Conservation (phyloP, 1,140 invertebrate genomes). For the Trachymyrmex septentrionalis region DNA sequence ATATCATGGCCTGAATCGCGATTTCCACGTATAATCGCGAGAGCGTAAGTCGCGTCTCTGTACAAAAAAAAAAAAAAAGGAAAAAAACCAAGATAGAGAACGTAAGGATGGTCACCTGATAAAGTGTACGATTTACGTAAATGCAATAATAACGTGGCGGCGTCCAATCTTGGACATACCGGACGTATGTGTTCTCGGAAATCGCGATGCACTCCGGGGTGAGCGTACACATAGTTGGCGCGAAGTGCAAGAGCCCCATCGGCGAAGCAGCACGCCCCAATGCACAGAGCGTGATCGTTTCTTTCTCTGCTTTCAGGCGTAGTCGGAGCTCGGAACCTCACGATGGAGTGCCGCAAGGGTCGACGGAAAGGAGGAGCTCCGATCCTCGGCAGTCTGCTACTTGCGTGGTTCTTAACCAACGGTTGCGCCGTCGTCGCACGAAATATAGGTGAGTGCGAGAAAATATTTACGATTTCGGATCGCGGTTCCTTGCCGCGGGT, state of each 20-base stretch:
- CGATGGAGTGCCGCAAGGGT: slow-evolving; percentile 85
- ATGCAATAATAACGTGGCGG: slow-evolving; percentile 35
- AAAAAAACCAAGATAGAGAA: background rate
- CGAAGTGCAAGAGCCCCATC: slow-evolving; percentile 21
- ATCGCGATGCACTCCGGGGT: slow-evolving; percentile 36
- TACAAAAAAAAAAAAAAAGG: background rate
- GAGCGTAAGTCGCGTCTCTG: background rate
- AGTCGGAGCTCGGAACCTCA: slow-evolving; percentile 84
- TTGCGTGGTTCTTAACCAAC: slow-evolving; percentile 84
- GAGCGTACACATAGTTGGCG: slow-evolving; percentile 15
- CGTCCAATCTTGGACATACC: background rate
- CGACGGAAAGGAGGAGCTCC: slow-evolving; percentile 83
- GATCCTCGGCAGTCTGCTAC: slow-evolving; percentile 81
- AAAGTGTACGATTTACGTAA: slow-evolving; percentile 50
- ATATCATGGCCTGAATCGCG: slow-evolving; percentile 4
- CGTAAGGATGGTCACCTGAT: background rate
- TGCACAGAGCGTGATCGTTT: slow-evolving; percentile 26
- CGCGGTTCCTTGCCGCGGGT: slow-evolving; percentile 58
- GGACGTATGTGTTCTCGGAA: slow-evolving; percentile 37
- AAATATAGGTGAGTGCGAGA: slow-evolving; percentile 83
- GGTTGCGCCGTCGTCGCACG: slow-evolving; percentile 82
- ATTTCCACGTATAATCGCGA: slow-evolving; percentile 40
- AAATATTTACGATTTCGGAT: slow-evolving; percentile 71
- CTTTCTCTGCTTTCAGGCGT: slow-evolving; percentile 81
- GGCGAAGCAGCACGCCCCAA: slow-evolving; percentile 24